Conservation (phyloP, 1,140 invertebrate species). For the Drosophila lowei region DNA sequence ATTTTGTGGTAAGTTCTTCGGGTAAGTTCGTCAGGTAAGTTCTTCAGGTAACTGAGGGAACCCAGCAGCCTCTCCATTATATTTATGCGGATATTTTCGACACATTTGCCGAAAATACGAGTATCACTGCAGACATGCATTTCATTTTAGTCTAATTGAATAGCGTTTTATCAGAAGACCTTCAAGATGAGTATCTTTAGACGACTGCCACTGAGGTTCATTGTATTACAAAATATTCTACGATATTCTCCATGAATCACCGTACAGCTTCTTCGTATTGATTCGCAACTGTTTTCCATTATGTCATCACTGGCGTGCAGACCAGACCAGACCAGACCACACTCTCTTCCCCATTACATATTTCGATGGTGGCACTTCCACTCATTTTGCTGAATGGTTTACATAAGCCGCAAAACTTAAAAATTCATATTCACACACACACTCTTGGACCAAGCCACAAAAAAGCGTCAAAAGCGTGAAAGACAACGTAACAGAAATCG, state of each 20-base stretch:
- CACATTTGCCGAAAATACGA: slow-evolving; percentile 14
- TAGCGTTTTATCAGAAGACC: slow-evolving; percentile 57
- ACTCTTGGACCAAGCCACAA: slow-evolving; percentile 3
- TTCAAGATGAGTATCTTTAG: slow-evolving; percentile 39
- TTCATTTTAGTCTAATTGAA: slow-evolving; percentile 73
- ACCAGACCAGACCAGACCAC: neutral
- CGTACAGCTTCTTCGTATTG: slow-evolving; percentile 11
- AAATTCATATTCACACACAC: slow-evolving; percentile 70
- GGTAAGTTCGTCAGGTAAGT: slow-evolving; percentile 13
- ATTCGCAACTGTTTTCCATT: slow-evolving; percentile 40
- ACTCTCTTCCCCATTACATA: slow-evolving; percentile 50
- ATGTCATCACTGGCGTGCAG: slow-evolving; percentile 63
- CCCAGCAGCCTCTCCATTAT: slow-evolving; percentile 9
- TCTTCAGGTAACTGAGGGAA: slow-evolving; percentile 48
- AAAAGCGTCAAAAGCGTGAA: slow-evolving; percentile 68
- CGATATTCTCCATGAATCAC: slow-evolving; percentile 39
- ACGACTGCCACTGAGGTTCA: slow-evolving; percentile 17
- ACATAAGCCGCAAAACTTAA: slow-evolving; percentile 59
- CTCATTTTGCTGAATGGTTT: slow-evolving; percentile 60
- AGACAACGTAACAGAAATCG: slow-evolving; percentile 75
- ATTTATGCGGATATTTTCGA: slow-evolving; percentile 49
- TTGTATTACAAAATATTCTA: slow-evolving; percentile 44
- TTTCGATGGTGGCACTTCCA: slow-evolving; percentile 47
- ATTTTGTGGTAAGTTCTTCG: slow-evolving; percentile 46
- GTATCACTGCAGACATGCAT: slow-evolving; percentile 38